phyloP scores from a whole-genome alignment of 2,888 invertebrate species.

The Agrotis segetum region DNA sequence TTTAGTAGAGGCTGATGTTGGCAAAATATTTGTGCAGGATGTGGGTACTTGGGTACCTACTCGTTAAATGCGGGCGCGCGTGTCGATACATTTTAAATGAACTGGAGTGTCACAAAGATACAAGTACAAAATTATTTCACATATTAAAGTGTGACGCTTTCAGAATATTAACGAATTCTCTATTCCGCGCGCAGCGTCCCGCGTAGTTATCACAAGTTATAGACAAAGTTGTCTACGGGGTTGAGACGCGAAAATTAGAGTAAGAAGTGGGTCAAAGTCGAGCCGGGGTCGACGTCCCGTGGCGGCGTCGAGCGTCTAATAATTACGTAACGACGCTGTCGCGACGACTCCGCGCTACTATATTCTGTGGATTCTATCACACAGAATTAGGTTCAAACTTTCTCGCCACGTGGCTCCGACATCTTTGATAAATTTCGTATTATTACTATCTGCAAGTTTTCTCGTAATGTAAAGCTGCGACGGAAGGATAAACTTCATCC shows the following conservation, averaged over 20 bases:
- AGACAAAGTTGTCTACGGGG: conserved; percentile 79
- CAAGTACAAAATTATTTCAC: conserved; percentile 30
- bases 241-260: conserved; percentile 88
- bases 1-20: conserved; percentile 65
- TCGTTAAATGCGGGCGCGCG: conserved; percentile 32
- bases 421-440: conserved; percentile 68
- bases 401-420: conserved; percentile 42
- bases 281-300: conserved; percentile 83
- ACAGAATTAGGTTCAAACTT: conserved; percentile 65
- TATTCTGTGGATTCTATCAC: conserved; percentile 64
- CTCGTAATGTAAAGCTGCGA: conserved; percentile 64
- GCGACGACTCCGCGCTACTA: conserved; percentile 69
- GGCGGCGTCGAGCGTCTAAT: conserved; percentile 80
- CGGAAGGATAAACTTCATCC: conserved; percentile 67
- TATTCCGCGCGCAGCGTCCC: conserved; percentile 14
- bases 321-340: conserved; percentile 86
- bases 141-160: conserved; percentile 17
- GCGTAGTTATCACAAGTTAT: conserved; percentile 64
- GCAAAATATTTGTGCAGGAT: conserved; percentile 58
- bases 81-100: conserved; percentile 55
- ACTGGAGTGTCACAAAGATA: conserved; percentile 20
- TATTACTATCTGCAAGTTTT: conserved; percentile 69
- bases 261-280: conserved; percentile 90
- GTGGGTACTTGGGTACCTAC: conserved; percentile 31
- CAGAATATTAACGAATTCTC: conserved; percentile 25